Base-by-base conservation (phyloP, 1,140 invertebrate species). In the Caenorhabditis remanei region DNA sequence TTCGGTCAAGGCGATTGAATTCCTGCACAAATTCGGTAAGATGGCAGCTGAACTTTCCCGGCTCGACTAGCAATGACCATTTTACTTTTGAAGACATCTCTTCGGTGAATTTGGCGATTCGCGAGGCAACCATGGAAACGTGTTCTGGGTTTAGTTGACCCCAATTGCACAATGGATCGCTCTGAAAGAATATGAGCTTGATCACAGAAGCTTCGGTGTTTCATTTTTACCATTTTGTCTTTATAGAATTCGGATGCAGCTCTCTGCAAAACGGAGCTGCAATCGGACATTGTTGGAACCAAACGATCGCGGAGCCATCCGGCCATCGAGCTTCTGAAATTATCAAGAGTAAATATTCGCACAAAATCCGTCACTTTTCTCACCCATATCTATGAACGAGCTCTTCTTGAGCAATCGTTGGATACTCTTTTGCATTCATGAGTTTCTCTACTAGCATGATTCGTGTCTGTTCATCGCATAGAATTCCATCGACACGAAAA, bases 1-100 rank as follows among this genome's bases (percentile, higher is more conserved):
- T 89, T 53, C 65, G 32, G 14, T 92, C 90, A 4, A 91, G 89
- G 7, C 90, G 87, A 61, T 90, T 87, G 79, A 89, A 91, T 87
- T 91, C 91, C 11, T 82, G 87, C 50, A 90, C 82, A 53, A 91
- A 91, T 56, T 88, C 88, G 46, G 89, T 87, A 21, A 91, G 84
- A 87, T 91, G 90, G 9, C 89, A 90, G 32, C 89, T 85, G 53
- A 91, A 85, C 19, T 87, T 88, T 41, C 91, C 91, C 4, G 91
- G 91, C 48, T 92, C 90, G n/a, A 91, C 85, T 4, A 92, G 79
- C 19, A 92, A 82, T 14, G 90, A 91, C 87, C 89, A 91, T 14
- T 84, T 75, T 16, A 88, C 56, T 75, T 65, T 55, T 7, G 43
- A 56, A 5, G 87, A 87, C 87, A 88, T 85, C 32, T 82, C 56